These are phyloP conservation scores for Geodia barretti DNA, from an alignment of 37 sponge, comb jelly and placozoan genomes.

Conservation along the genomic window DNA sequence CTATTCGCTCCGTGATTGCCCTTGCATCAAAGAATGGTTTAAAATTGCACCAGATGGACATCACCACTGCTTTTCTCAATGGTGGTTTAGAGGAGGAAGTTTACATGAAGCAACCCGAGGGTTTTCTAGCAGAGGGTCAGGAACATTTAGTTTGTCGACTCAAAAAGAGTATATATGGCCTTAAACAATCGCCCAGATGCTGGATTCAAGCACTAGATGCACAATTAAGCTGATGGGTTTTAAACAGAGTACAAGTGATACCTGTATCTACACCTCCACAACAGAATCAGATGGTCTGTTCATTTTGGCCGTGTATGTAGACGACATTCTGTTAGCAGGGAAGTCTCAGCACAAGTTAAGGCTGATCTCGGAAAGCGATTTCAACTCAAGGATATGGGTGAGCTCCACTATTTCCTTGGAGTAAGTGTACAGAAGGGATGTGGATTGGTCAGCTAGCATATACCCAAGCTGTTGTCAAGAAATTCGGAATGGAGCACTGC, in stretches of 20 bases:
- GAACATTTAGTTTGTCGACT: constrained; percentile 60
- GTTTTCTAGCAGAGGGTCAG: constrained; percentile 54
- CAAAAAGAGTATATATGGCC: constrained; percentile 65
- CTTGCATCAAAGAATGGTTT: constrained; percentile 41
- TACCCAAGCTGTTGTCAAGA: constrained; percentile 38
- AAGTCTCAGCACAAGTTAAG: not conserved
- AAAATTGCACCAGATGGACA: constrained; percentile 57
- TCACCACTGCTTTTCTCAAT: constrained; percentile 50
- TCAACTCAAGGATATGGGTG: constrained; percentile 47
- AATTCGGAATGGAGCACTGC: constrained; percentile 51
- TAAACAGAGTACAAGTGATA: constrained; percentile 23
- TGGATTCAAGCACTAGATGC: not conserved
- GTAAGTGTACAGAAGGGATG: constrained; percentile 32
- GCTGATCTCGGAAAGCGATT: constrained; percentile 14
- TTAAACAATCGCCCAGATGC: constrained; percentile 44
- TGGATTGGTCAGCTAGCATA: constrained; percentile 73
- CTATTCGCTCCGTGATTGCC: constrained; percentile 40
- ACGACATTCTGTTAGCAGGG: constrained; percentile 43
- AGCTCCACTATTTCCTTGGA: constrained; percentile 62
- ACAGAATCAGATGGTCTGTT: constrained; percentile 3
- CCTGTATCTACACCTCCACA: constrained; percentile 37
- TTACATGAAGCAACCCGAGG: constrained; percentile 64
- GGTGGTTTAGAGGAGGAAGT: constrained; percentile 48
- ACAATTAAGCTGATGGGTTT: constrained; percentile 60
- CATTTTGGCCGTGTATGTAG: constrained; percentile 54